A percentile compares a stretch with the other conserved stretches of the same genome.
phyloP scores from a whole-genome alignment of 2,888 invertebrate species.

The Trisateles emortualis region DNA sequence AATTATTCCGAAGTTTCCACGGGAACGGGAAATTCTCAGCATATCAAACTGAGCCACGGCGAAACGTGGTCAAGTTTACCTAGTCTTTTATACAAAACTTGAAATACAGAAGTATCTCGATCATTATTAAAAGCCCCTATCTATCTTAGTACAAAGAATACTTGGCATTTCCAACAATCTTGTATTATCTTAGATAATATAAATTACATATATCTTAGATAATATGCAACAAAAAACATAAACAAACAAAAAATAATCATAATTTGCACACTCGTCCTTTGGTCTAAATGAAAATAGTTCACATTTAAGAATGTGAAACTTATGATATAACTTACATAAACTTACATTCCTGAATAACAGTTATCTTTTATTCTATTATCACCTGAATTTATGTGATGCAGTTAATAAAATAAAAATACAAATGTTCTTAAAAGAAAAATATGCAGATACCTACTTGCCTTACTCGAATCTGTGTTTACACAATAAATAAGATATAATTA shows the following conservation, averaged over 20 bases:
- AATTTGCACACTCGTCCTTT: constrained; percentile 42
- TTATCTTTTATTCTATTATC: constrained; percentile 18
- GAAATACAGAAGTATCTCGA: too few relatives aligned
- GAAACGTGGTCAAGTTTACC: too few relatives aligned
- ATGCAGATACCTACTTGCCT: neutral
- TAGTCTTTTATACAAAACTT: too few relatives aligned
- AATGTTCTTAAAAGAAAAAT: neutral
- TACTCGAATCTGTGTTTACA: neutral
- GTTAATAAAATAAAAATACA: neutral
- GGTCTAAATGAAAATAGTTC: constrained; percentile 30
- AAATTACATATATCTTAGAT: neutral
- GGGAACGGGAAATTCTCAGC: too few relatives aligned
- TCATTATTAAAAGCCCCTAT: neutral
- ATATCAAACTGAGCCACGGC: too few relatives aligned
- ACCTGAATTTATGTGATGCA: constrained; percentile 23
- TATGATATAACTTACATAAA: constrained; percentile 22
- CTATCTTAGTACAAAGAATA: neutral
- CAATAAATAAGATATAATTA: too few relatives aligned
- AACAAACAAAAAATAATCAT: constrained; percentile 37
- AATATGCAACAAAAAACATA: constrained; percentile 47
- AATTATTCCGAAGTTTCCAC: too few relatives aligned
- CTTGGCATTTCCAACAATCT: neutral
- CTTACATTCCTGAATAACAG: constrained; percentile 8
- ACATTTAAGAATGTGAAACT: constrained; percentile 39
- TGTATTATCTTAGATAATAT: too few relatives aligned